Evolutionary conservation across 2,113 vertebrate species (phyloP).

Genomic region (Stigmatopora argus): DNA sequence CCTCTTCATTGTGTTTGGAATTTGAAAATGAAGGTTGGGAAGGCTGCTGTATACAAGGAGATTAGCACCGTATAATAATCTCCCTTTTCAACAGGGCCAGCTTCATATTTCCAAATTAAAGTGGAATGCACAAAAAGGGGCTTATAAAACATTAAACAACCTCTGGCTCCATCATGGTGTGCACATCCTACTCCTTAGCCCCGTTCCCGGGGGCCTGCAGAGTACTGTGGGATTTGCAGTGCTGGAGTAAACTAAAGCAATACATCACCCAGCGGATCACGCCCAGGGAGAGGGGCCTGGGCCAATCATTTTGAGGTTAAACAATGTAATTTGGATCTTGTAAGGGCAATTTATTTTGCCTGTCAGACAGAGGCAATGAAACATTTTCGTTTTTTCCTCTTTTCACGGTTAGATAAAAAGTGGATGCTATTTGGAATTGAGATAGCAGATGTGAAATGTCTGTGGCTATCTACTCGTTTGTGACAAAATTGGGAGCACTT

Average conservation of each 20-base stretch:
- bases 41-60: slow-evolving; percentile 58
- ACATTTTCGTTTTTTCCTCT: slow-evolving; percentile 52
- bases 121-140: slow-evolving; percentile 60
- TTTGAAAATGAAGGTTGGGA: slow-evolving; percentile 46
- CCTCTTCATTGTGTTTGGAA: slow-evolving; percentile 52
- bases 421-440: slow-evolving; percentile 49
- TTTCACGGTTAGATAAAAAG: slow-evolving; percentile 45
- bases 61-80: slow-evolving; percentile 73
- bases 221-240: slow-evolving; percentile 67
- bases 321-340: slow-evolving; percentile 78
- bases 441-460: slow-evolving; percentile 43
- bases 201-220: slow-evolving; percentile 46
- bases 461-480: slow-evolving; percentile 27
- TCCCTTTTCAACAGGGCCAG: slow-evolving; percentile 60
- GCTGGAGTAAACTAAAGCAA: slow-evolving; percentile 70
- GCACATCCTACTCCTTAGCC: slow-evolving; percentile 35
- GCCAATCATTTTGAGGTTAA: slow-evolving; percentile 78
- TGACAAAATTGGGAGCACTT: neutral
- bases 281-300: slow-evolving; percentile 62
- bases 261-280: slow-evolving; percentile 72
- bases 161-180: slow-evolving; percentile 47
- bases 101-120: slow-evolving; percentile 74
- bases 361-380: slow-evolving; percentile 61
- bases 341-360: slow-evolving; percentile 75
- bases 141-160: slow-evolving; percentile 71